A percentile compares a stretch with the other conserved stretches of the same genome.
These are phyloP conservation scores for Leguminivora glycinivorella DNA, from an alignment of 1,140 invertebrate species.

Conservation along the genomic window DNA sequence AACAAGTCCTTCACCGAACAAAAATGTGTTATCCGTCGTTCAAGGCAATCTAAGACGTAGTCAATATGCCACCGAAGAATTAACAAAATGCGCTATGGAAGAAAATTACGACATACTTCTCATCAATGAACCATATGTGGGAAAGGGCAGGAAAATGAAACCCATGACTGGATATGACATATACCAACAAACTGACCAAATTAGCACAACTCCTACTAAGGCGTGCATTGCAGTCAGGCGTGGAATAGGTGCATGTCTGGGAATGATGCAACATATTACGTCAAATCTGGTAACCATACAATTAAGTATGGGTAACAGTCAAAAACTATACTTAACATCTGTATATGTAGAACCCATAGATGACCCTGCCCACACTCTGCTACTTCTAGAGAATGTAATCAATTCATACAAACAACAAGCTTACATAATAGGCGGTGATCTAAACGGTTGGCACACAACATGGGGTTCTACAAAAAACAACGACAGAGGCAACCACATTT, in stretches of 20 bases:
- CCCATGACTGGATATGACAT: no score
- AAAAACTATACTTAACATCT: conserved; percentile 22
- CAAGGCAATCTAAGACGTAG: no score
- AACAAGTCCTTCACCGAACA: no score
- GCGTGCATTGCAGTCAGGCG: conserved; percentile 30
- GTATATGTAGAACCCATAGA: conserved; percentile 31
- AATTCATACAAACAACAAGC: no score
- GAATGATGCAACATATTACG: conserved; percentile 30
- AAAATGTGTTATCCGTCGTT: no score
- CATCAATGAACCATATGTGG: no score
- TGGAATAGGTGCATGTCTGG: conserved; percentile 4
- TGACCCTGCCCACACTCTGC: conserved; percentile 17
- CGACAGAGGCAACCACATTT: background rate
- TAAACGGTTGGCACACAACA: conserved; percentile 30
- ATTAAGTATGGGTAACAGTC: background rate
- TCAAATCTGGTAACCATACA: conserved; percentile 28
- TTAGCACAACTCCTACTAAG: background rate
- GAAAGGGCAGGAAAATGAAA: no score
- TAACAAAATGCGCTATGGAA: no score
- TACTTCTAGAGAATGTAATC: no score
- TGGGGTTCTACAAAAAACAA: conserved; percentile 16
- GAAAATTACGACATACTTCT: no score
- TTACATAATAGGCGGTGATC: conserved; percentile 26
- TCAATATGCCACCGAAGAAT: no score
- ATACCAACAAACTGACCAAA: no score